These are phyloP conservation scores for Ceratosolen solmsi DNA, from an alignment of 1,140 invertebrate species.

Conservation along the genomic window DNA sequence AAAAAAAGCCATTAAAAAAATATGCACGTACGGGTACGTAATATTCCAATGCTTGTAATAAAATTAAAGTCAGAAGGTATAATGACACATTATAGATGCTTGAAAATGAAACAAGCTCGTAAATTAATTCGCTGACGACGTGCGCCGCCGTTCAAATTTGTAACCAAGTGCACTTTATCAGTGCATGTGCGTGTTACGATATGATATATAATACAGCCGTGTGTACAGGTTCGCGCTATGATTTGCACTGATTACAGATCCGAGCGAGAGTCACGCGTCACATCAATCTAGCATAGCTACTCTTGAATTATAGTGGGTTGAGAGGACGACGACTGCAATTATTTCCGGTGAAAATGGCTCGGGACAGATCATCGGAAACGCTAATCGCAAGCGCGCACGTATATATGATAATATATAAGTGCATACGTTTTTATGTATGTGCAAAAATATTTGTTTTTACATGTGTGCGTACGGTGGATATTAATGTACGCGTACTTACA, in stretches of 20 bases:
- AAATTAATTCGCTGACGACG: conserved; percentile 15
- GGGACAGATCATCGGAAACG: conserved; percentile 14
- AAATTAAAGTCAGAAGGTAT: neutral
- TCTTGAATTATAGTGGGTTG: conserved; percentile 56
- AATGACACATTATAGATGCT: neutral
- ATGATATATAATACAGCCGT: conserved; percentile 64
- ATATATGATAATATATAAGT: neutral
- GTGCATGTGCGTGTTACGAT: neutral
- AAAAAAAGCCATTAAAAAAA: no score
- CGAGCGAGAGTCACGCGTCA: conserved; percentile 72
- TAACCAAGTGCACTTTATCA: conserved; percentile 34
- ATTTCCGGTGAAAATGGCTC: conserved; percentile 70
- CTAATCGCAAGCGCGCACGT: no score
- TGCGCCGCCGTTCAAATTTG: conserved; percentile 16
- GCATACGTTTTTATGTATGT: neutral
- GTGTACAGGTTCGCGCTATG: conserved; percentile 58
- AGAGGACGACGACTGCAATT: conserved; percentile 60
- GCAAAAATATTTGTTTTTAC: no score
- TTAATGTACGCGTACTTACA: neutral
- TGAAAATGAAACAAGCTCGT: neutral
- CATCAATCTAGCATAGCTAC: conserved; percentile 67
- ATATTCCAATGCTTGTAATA: no score
- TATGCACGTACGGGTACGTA: no score
- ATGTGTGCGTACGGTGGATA: neutral
- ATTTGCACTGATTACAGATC: conserved; percentile 69